These are phyloP conservation scores for Xestia rhomboidea DNA, from an alignment of 2,888 invertebrate genomes.

Conservation along the genomic window DNA sequence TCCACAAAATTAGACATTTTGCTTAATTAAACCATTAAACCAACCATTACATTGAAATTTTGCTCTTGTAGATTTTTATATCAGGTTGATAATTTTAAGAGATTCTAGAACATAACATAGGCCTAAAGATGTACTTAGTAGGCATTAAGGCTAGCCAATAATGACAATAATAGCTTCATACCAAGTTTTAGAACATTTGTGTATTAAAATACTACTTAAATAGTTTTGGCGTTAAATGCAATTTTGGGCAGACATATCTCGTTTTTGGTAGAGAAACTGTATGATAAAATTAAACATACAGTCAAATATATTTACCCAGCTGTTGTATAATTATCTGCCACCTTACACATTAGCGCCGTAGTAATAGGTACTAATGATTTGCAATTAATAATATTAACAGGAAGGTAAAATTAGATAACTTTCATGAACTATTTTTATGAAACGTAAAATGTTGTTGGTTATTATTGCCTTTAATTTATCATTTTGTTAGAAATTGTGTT, in stretches of 20 bases:
- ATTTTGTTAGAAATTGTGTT: slow-evolving; percentile 52
- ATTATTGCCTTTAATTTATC: slow-evolving; percentile 28
- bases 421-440: slow-evolving; percentile 15
- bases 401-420: background rate
- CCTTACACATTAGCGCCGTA: slow-evolving; percentile 2
- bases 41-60: slow-evolving; percentile 10
- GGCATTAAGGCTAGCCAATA: slow-evolving; percentile 59
- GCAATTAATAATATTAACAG: slow-evolving; percentile 21
- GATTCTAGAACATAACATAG: slow-evolving; percentile 38
- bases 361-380: slow-evolving; percentile 13
- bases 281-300: background rate
- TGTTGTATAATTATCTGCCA: background rate
- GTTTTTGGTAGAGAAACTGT: background rate
- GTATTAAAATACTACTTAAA: slow-evolving; percentile 9
- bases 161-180: slow-evolving; percentile 61
- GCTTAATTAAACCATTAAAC: background rate
- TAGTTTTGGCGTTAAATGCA: slow-evolving; percentile 8
- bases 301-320: slow-evolving; percentile 25
- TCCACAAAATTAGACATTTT: slow-evolving; percentile 46
- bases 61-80: slow-evolving; percentile 18
- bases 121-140: slow-evolving; percentile 62
- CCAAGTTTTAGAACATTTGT: slow-evolving; percentile 15
- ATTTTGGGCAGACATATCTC: background rate
- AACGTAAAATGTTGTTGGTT: slow-evolving; percentile 32
- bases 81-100: slow-evolving; percentile 26